A percentile compares a stretch with the other conserved stretches of the same genome.
Conservation (phyloP, 2,113 vertebrate species). For the Xenopus laevis region DNA sequence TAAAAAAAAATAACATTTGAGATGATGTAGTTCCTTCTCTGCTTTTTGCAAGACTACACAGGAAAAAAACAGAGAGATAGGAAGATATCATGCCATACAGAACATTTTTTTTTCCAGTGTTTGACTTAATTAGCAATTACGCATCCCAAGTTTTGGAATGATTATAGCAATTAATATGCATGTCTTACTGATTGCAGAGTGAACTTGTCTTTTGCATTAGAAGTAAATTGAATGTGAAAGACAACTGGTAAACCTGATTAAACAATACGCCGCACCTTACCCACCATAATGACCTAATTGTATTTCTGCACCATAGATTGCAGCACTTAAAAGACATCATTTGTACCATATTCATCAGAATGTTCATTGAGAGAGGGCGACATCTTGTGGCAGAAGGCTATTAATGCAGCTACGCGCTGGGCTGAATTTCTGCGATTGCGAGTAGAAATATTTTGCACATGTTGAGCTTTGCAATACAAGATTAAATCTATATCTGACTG, state of each 20-base stretch:
- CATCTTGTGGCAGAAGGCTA: constrained; percentile 9
- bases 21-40: no score
- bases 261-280: constrained; percentile 11
- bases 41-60: no score
- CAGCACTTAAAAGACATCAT: background rate
- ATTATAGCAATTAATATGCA: constrained; percentile 22
- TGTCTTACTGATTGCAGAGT: constrained; percentile 7
- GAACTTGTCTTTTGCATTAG: constrained; percentile 10
- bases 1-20: no score
- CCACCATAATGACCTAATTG: constrained; percentile 10
- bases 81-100: no score
- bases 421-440: background rate
- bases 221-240: constrained; percentile 36
- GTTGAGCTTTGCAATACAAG: no score
- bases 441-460: background rate
- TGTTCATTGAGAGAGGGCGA: constrained; percentile 5
- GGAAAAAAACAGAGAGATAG: no score
- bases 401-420: background rate
- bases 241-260: constrained; percentile 32
- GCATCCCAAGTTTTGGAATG: constrained; percentile 1
- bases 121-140: constrained; percentile 30
- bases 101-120: background rate
- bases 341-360: background rate
- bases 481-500: no score
- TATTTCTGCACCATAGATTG: constrained; percentile 31